Evolutionary conservation across 2,797 vertebrate species (phyloP), one percentile per base, ranked within the genome.

Genomic region (Oophaga sylvatica): DNA sequence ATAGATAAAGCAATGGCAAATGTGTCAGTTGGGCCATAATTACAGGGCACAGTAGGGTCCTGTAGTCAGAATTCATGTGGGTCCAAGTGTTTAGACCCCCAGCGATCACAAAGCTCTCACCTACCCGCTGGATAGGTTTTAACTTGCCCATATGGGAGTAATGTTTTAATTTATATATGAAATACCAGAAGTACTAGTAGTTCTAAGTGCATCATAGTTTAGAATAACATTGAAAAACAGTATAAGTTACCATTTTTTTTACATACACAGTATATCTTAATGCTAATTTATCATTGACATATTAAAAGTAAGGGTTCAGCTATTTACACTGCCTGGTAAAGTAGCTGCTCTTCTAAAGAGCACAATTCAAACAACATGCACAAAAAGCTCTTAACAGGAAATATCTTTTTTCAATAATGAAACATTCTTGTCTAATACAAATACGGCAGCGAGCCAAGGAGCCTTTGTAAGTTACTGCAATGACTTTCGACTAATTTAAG

Each of bases 391-490:
- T 67, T 63, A 81, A 71, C n/a, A 82, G 79, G 31, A 86, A 83
- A 87, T 83, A 80, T 73, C 22, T 78, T 77, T 85, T 85, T 63
- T 76, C 83, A 82, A 65, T 83, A 89, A 86, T 80, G 73, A 86
- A 89, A 83, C 57, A 83, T 81, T 89, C 70, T 48, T 16, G 31
- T 67, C 68, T 83, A 70, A 86, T 86, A 83, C 70, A 86, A 86
- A 89, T 60, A 82, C 83, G 84, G 84, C 75, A 73, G 29, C 41
- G 22, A 67, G 70, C 88, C 84, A 89, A 45, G 22, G 63, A 83
- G 62, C 71, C 41, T 89, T 83, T 87, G 19, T 83, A 86, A 77
- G 63, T 81, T 29, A 60, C 78, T 57, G 53, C 41, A 89, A 86
- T 82, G 53, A 83, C 78, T 88, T 68, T 67, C 26, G 1, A 45